Evolutionary conservation across 2,888 invertebrate genomes (phyloP).

Genomic region (Eristalinus aeneus): DNA sequence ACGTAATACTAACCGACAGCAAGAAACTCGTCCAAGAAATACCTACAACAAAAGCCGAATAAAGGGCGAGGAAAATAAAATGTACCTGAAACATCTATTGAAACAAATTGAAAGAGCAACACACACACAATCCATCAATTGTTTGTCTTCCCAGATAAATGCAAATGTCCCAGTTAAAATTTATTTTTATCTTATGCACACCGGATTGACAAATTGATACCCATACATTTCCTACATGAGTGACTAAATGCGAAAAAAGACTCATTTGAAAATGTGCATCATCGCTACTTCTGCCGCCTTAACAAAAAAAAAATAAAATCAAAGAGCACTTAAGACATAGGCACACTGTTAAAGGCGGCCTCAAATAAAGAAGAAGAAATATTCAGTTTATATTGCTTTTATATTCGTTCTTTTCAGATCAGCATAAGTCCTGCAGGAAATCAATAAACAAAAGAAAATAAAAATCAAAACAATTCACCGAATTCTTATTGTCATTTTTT

Average conservation of each 20-base stretch:
- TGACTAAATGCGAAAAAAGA: neutral
- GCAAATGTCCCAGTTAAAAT: neutral
- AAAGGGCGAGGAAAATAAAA: too few species aligned
- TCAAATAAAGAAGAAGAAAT: neutral
- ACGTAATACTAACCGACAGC: neutral
- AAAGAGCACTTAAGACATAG: neutral
- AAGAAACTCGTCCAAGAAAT: neutral
- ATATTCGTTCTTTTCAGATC: neutral
- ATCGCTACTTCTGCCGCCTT: neutral
- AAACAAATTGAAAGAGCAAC: neutral
- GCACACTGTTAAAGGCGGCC: neutral
- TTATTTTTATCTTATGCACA: neutral
- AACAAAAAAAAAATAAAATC: neutral
- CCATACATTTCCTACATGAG: neutral
- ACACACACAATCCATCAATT: neutral
- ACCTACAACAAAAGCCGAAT: neutral
- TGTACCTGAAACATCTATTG: neutral
- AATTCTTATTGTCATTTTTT: slow-evolving; percentile 52
- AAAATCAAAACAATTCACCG: slow-evolving; percentile 17
- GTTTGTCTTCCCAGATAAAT: neutral
- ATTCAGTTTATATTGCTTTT: neutral
- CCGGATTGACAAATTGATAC: neutral
- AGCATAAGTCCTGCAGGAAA: slow-evolving; percentile 9
- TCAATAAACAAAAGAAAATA: neutral
- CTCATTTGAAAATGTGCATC: neutral